Conservation (phyloP, 2,888 invertebrate genomes). For the Sphecodes monilicornis region DNA sequence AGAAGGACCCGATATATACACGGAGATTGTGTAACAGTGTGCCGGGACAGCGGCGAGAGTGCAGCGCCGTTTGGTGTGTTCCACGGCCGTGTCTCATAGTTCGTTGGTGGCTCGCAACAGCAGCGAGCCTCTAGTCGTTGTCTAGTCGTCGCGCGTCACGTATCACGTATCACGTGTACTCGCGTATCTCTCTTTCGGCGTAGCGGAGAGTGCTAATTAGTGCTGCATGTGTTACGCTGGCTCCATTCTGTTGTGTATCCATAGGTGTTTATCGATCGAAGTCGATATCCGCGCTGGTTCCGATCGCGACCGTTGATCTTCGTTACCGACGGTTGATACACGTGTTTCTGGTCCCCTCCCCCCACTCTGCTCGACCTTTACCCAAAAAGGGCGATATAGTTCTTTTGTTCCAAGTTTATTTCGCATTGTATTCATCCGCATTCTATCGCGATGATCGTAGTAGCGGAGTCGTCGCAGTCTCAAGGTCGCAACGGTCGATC, state of each 20-base stretch:
- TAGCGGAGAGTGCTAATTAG: not conserved
- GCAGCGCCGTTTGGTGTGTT: constrained; percentile 53
- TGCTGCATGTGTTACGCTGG: not conserved
- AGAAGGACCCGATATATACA: constrained; percentile 10
- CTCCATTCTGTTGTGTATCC: not conserved
- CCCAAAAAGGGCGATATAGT: not conserved
- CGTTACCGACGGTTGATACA: not conserved
- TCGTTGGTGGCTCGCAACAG: constrained; percentile 36
- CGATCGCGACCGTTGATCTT: not conserved
- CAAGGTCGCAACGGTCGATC: constrained; percentile 27
- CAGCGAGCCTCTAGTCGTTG: constrained; percentile 56
- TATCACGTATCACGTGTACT: constrained; percentile 31
- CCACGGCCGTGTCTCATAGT: constrained; percentile 47
- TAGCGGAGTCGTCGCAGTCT: not conserved
- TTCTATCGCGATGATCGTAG: not conserved
- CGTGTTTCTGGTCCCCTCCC: not conserved
- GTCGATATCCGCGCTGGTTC: constrained; percentile 15
- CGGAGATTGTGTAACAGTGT: constrained; percentile 55
- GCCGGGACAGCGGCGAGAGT: constrained; percentile 53
- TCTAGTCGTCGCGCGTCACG: constrained; percentile 57
- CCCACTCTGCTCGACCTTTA: not conserved
- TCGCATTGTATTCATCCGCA: not conserved
- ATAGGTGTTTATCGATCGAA: constrained; percentile 12
- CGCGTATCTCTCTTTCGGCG: not conserved
- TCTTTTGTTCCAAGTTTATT: not conserved